phyloP scores from a whole-genome alignment of 1,140 invertebrate genomes.

The Drosophila seguyi region DNA sequence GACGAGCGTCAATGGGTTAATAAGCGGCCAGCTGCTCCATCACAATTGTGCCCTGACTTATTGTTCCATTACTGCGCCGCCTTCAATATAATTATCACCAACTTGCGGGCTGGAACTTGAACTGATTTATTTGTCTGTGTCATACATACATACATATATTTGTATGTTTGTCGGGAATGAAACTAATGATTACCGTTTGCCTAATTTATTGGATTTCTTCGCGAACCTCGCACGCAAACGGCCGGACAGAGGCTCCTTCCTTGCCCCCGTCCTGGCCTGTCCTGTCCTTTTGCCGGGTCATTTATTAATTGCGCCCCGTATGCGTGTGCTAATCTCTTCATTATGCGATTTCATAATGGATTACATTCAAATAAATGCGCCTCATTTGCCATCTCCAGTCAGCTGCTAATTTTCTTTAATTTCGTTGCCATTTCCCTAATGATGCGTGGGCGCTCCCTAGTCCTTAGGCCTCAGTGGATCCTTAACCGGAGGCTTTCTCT shows the following conservation, averaged over 20 bases:
- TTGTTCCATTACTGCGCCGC: conserved; percentile 11
- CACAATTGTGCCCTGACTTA: conserved; percentile 32
- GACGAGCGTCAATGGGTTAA: conserved; percentile 66
- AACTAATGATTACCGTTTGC: conserved; percentile 71
- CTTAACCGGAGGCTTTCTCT: background rate
- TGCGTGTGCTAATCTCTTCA: conserved; percentile 80
- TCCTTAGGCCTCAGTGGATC: conserved; percentile 1
- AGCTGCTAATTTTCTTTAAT: conserved; percentile 77
- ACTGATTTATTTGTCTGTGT: conserved; percentile 61
- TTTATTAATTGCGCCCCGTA: conserved; percentile 77
- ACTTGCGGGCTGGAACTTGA: background rate
- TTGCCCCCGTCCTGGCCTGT: conserved; percentile 1
- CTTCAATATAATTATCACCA: conserved; percentile 31
- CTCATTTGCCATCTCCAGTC: conserved; percentile 61
- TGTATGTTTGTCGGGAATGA: conserved; percentile 14
- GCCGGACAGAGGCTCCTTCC: conserved; percentile 4
- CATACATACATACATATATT: conserved; percentile 18
- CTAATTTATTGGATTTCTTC: conserved; percentile 76
- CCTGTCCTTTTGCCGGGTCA: conserved; percentile 54
- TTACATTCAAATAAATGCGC: conserved; percentile 82
- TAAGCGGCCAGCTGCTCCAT: conserved; percentile 51
- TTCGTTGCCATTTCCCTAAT: conserved; percentile 76
- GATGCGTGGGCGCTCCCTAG: conserved; percentile 45
- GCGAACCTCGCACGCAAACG: conserved; percentile 55
- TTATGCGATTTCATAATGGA: conserved; percentile 83